Evolutionary conservation across 2,888 invertebrate genomes (phyloP).

Genomic region (Rhamphomyia laevipes): DNA sequence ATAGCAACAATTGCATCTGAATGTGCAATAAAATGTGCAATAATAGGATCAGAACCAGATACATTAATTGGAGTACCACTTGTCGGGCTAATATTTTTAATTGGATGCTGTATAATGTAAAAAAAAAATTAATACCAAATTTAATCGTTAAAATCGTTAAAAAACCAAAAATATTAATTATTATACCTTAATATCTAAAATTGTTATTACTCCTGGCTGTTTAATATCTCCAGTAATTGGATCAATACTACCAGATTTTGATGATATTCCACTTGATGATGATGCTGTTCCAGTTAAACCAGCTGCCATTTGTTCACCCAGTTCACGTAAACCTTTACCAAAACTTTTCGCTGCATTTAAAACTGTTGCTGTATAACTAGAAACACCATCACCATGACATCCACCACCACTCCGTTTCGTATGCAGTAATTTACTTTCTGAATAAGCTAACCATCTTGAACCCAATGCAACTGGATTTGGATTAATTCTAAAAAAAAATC

Average conservation of each 20-base stretch:
- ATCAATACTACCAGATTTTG: conserved; percentile 40
- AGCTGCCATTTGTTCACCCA: conserved; percentile 86
- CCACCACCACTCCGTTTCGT: conserved; percentile 72
- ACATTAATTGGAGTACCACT: conserved; percentile 28
- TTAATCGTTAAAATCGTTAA: neutral
- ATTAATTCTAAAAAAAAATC: conserved; percentile 32
- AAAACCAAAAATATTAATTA: neutral
- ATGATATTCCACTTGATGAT: conserved; percentile 29
- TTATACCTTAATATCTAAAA: conserved; percentile 69
- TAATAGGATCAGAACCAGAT: conserved; percentile 54
- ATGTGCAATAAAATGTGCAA: conserved; percentile 83
- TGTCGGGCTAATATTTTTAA: conserved; percentile 34
- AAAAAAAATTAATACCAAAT: neutral
- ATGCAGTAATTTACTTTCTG: conserved; percentile 72
- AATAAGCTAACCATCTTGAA: conserved; percentile 71
- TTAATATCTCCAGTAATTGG: conserved; percentile 42
- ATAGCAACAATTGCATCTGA: conserved; percentile 79
- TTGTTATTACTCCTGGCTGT: conserved; percentile 82
- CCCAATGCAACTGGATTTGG: conserved; percentile 80
- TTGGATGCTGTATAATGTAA: conserved; percentile 26
- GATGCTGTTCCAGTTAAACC: conserved; percentile 62
- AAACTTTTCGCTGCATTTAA: conserved; percentile 90
- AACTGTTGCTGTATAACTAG: conserved; percentile 85
- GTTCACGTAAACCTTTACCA: conserved; percentile 76
- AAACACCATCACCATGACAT: conserved; percentile 73